A percentile compares a stretch with the other conserved stretches of the same genome.
These are phyloP conservation scores for Dynastes maya DNA, from an alignment of 2,888 invertebrate species.

Conservation along the genomic window DNA sequence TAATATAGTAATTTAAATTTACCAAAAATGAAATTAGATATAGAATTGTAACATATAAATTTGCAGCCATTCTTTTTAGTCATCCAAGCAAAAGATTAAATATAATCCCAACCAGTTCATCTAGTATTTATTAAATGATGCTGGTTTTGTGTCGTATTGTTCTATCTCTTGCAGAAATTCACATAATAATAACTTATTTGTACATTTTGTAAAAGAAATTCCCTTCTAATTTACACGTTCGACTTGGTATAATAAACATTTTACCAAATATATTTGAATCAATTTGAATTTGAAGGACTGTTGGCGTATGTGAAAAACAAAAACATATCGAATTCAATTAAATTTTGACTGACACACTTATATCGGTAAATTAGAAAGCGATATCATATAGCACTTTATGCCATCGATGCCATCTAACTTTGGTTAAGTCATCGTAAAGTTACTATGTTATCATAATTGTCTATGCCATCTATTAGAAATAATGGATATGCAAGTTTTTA, in stretches of 20 bases:
- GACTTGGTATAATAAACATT: no score
- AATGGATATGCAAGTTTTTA: no score
- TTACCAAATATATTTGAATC: no score
- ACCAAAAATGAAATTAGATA: slow-evolving; percentile 46
- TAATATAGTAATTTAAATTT: slow-evolving; percentile 13
- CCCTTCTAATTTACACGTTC: neutral
- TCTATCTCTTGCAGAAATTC: neutral
- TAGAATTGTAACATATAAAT: slow-evolving; percentile 4
- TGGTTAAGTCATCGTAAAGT: no score
- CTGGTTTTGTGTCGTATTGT: neutral
- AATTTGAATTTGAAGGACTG: neutral
- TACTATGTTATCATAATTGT: no score
- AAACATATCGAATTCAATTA: neutral
- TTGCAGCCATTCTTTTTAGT: slow-evolving; percentile 9
- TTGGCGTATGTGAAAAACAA: no score
- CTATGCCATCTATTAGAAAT: no score
- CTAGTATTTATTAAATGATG: no score
- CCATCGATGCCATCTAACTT: no score
- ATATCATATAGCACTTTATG: no score
- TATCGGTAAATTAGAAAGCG: no score
- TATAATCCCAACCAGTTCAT: no score
- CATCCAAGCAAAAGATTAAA: neutral
- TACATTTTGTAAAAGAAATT: neutral
- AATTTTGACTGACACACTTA: neutral
- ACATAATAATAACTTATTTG: neutral